Evolutionary conservation across 2,113 vertebrate species (phyloP), one percentile per base, ranked within the genome.

Genomic region (Mystacornis crossleyi): DNA sequence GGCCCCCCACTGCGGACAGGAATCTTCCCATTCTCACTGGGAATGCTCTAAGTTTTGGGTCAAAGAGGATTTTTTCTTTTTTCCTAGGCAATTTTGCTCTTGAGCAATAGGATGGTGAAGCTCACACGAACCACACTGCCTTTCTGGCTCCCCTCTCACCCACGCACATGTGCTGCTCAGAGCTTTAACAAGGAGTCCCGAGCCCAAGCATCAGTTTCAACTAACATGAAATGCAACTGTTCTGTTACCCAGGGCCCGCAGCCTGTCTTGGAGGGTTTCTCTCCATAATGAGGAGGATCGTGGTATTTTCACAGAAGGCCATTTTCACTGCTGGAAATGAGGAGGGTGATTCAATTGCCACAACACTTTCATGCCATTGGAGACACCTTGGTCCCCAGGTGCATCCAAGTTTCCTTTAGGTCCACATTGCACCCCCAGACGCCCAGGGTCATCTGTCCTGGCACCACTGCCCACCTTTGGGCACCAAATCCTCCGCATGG

Each of bases 221-320:
- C 67, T 24, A 62, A 74, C 21, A 6, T 3, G 8, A 81, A 47
- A 40, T 18, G 18, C 34, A 42, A 14, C 12, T 51, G 4, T 31
- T 81, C 20, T 87, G 15, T n/a, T 14, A 34, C 0, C 16, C 26
- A 34, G 48, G 14, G 53, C 72, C 69, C 82, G 73, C 53, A 74
- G 77, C 36, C 54, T 29, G 36, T 33, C 83, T 73, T 73, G 47
- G 25, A 54, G 16, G 2, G 18, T 8, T 36, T 34, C 60, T 89
- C 45, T 47, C 43, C 55, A 5, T 4, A 28, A 18, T 0, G 2
- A 73, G 45, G 9, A 88, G 12, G 13, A 57, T 10, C 0, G 0
- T 4, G 43, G n/a, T 86, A 3, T 62, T 66, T 73, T 18, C 53
- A 70, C 40, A 69, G n/a, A 71, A 55, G 28, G 36, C 14, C 29